Evolutionary conservation across 2,797 vertebrate species (phyloP).

Genomic region (Acipenser ruthenus): DNA sequence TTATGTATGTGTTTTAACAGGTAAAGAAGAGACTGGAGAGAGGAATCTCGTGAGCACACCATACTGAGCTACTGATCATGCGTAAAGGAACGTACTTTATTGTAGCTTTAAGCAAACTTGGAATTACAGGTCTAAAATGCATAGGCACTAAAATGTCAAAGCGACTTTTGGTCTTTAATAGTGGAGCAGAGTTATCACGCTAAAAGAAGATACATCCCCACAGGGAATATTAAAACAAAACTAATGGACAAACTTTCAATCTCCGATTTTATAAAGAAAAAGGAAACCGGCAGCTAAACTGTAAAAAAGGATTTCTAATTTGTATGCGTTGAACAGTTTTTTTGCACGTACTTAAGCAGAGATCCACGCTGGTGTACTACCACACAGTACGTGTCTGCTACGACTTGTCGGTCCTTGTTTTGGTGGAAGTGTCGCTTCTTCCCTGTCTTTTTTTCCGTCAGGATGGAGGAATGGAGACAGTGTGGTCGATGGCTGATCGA

Average conservation of each 20-base stretch:
- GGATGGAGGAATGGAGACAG: conserved; percentile 97
- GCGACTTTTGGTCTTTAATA: no score
- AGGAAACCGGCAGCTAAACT: background rate
- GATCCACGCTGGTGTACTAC: conserved; percentile 1
- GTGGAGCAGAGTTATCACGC: no score
- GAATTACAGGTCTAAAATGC: no score
- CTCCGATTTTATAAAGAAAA: background rate
- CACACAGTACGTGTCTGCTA: conserved; percentile 8
- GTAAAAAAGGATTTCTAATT: background rate
- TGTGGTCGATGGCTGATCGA: conserved; percentile 95
- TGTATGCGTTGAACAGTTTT: conserved; percentile 8
- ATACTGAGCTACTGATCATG: no score
- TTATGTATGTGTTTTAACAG: no score
- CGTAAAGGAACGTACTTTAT: no score
- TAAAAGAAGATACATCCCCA: no score
- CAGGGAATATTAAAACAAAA: background rate
- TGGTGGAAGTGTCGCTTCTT: conserved; percentile 7
- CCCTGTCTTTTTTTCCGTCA: background rate
- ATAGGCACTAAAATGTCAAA: no score
- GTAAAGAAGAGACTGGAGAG: no score
- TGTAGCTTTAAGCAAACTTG: no score
- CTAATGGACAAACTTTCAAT: background rate
- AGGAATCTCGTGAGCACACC: no score
- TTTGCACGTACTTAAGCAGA: background rate
- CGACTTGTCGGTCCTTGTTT: conserved; percentile 13